Base-by-base conservation (phyloP, 2,888 invertebrate species). In the Xestia rhomboidea region DNA sequence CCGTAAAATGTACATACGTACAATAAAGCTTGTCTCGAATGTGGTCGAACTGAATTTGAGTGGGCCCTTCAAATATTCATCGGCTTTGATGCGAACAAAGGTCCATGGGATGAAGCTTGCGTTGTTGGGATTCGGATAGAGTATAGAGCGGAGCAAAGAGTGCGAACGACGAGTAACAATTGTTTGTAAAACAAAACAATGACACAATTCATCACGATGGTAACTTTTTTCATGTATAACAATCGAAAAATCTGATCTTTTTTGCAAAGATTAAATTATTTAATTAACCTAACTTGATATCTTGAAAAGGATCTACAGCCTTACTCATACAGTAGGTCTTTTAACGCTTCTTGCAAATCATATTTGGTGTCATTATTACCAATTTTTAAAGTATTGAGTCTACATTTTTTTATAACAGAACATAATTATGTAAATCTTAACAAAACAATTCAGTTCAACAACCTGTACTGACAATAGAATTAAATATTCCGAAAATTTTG, bases 41-140 rank as follows among this genome's bases (percentile, higher is more conserved):
- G 68, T 83, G 86, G 79, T 87, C 82, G 83, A 87, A 82, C 83
- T 51, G 75, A 87, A 90, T 90, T 90, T 88, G 84, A 86, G 87
- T 80, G 86, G 64, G 71, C 73, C 49, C 44, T 73, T 90, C 83
- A 91, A 90, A 90, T 91, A 91, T 91, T 91, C 88, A 90, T 85
- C 30, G 75, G 79, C 83, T 83, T 82, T 87, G 82, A 84, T 81
- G 85, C 77, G 81, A 87, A 87, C 86, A 85, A 89, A 89, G 86
- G 85, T 86, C 79, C 67, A 73, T 63, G 34, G 63, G 66, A 60
- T 78, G 69, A 38, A 21, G 72, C 70, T 71, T 71, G 69, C 30
- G 30, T 60, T 81, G 21, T 69, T 15, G 1, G 34, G 63, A n/a
- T 15, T 0, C 0, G n/a, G 13, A 7, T 72, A 41, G 4, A 2